A percentile compares a stretch with the other conserved stretches of the same genome.
phyloP scores from a whole-genome alignment of 2,113 vertebrate genomes.

The Parotia lawesii region DNA sequence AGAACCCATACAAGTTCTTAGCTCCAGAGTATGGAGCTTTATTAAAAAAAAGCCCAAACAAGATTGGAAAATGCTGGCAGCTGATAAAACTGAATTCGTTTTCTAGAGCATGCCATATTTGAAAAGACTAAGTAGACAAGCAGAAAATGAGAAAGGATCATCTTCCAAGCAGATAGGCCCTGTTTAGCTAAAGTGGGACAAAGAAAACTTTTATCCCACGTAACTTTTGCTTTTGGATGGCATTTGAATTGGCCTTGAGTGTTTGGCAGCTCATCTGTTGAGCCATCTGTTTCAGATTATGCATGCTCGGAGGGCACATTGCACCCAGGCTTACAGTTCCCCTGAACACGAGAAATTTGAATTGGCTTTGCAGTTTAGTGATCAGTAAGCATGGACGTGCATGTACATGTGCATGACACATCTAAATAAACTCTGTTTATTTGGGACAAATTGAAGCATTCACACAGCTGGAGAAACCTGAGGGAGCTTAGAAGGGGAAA shows the following conservation, averaged over 20 bases:
- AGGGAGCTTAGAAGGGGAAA: background rate
- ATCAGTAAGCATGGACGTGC: conserved; percentile 4
- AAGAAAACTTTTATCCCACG: conserved; percentile 31
- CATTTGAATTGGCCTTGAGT: conserved; percentile 29
- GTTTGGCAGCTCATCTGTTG: conserved; percentile 45
- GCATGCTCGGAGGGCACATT: conserved; percentile 16
- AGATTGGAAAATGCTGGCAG: background rate
- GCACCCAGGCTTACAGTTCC: conserved; percentile 14
- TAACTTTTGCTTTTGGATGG: conserved; percentile 50
- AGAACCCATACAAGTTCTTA: background rate
- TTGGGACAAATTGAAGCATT: background rate
- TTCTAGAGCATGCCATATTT: background rate
- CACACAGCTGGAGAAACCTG: background rate
- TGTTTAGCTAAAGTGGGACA: background rate
- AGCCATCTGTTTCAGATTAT: conserved; percentile 52
- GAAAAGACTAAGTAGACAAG: background rate
- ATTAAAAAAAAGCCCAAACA: background rate
- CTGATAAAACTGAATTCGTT: background rate
- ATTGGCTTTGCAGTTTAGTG: background rate
- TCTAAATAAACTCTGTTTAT: background rate
- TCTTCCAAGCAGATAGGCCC: background rate
- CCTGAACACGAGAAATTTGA: background rate
- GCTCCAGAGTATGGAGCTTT: background rate
- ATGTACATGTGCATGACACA: background rate
- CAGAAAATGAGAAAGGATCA: background rate